These are phyloP conservation scores for Acrocera orbiculus DNA, from an alignment of 2,888 invertebrate species.

Conservation along the genomic window DNA sequence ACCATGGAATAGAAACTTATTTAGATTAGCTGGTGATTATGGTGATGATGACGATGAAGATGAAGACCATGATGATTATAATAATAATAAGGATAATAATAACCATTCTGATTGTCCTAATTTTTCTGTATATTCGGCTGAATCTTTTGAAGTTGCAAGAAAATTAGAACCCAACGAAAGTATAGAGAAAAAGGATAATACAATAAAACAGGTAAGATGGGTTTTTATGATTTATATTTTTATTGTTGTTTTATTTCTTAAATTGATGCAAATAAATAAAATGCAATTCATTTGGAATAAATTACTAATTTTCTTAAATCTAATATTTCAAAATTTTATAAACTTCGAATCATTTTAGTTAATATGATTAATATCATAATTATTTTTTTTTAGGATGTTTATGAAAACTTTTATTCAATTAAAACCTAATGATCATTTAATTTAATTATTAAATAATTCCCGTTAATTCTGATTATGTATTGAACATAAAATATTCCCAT, in stretches of 20 bases:
- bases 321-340: no score
- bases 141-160: slow-evolving; percentile 45
- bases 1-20: slow-evolving; percentile 22
- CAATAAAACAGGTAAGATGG: slow-evolving; percentile 21
- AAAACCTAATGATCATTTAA: no score
- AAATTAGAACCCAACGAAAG: slow-evolving; percentile 16
- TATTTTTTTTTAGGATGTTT: no score
- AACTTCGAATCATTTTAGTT: no score
- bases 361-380: no score
- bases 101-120: slow-evolving; percentile 74
- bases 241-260: slow-evolving; percentile 24
- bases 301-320: no score
- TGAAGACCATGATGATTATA: slow-evolving; percentile 18
- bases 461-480: no score
- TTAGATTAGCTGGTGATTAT: slow-evolving; percentile 24
- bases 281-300: background rate
- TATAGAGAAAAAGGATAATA: slow-evolving; percentile 10
- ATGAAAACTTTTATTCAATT: no score
- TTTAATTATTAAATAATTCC: no score
- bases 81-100: no score
- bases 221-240: slow-evolving; percentile 3
- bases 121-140: slow-evolving; percentile 67
- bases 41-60: slow-evolving; percentile 33
- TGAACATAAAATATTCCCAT: no score
- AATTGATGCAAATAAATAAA: background rate